Evolutionary conservation across 2,113 vertebrate genomes (phyloP), one percentile per base, ranked within the genome.

Genomic region (Phainopepla nitens): DNA sequence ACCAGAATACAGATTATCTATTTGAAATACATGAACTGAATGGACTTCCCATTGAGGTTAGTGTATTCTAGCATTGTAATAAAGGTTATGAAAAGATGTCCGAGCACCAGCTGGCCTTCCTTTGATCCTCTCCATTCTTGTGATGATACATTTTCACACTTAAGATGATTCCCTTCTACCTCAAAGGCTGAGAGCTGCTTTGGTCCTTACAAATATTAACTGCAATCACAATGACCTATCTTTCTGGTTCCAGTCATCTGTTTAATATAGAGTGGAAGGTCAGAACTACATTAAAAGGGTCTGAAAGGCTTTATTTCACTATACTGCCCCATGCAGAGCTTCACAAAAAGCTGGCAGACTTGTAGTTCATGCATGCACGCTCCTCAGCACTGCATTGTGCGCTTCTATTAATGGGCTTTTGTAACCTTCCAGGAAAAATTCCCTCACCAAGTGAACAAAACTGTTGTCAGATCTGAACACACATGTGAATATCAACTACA

Each of bases 171-270:
- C 93, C 61, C 93, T 95, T 96, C 93, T 94, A 95, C 95, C 94
- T 97, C 94, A 97, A 96, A 97, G 96, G 92, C 94, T 93, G 86
- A 81, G 94, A 93, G 92, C 80, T 97, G 90, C 94, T 96, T 96
- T 95, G 87, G 96, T 96, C 94, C 96, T 96, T 96, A 96, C 93
- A 97, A 96, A 97, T 96, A 97, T 97, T 97, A 96, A 96, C 96
- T 89, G 92, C 88, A 94, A 90, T 90, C 96, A 96, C 88, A 94
- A 96, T 96, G 94, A 96, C 96, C 95, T 94, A 97, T 94, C 94
- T 96, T 96, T 97, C 93, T 97, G 92, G 96, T 97, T 96, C 93
- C 96, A 95, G 96, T 96, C 94, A 97, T 97, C 94, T 96, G 93
- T 96, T 96, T 97, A 97, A 96, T 96, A 95, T 84, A 95, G 94